A percentile compares a stretch with the other conserved stretches of the same genome.
These are phyloP conservation scores for Pseudopleuronectes americanus DNA, from an alignment of 2,797 vertebrate genomes.

Conservation along the genomic window DNA sequence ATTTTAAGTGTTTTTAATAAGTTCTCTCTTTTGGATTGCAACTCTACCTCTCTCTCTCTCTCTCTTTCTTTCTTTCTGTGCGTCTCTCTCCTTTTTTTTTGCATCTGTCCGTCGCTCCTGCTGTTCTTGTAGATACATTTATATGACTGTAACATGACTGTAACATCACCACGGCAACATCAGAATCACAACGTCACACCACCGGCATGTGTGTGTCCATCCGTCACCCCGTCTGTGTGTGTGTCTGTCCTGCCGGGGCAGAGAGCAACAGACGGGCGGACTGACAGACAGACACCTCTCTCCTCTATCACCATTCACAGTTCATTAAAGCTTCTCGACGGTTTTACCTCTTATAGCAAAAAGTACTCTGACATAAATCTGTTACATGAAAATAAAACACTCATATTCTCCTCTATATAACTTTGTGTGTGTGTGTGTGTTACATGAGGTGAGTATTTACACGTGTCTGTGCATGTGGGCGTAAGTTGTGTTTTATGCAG, in stretches of 20 bases:
- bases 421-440: constrained; percentile 41
- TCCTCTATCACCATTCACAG: constrained; percentile 81
- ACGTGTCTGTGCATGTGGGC: constrained; percentile 51
- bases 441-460: constrained; percentile 72
- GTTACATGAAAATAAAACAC: constrained; percentile 86
- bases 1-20: constrained; percentile 75
- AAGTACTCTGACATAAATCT: constrained; percentile 84
- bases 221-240: constrained; percentile 9
- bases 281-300: constrained; percentile 36
- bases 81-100: constrained; percentile 42
- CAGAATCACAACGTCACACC: constrained; percentile 77
- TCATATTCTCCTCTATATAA: constrained; percentile 75
- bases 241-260: constrained; percentile 7
- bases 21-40: constrained; percentile 87
- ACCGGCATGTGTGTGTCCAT: constrained; percentile 33
- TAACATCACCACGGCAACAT: constrained; percentile 80
- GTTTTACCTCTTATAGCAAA: constrained; percentile 77
- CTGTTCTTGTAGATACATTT: constrained; percentile 77
- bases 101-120: constrained; percentile 67
- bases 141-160: constrained; percentile 79
- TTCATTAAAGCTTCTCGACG: constrained; percentile 86
- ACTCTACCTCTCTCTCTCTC: constrained; percentile 37
- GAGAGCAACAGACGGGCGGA: not conserved
- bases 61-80: constrained; percentile 25
- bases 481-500: constrained; percentile 43